These are phyloP conservation scores for Sebastes oblongus DNA, from an alignment of 2,797 vertebrate genomes.

Conservation along the genomic window DNA sequence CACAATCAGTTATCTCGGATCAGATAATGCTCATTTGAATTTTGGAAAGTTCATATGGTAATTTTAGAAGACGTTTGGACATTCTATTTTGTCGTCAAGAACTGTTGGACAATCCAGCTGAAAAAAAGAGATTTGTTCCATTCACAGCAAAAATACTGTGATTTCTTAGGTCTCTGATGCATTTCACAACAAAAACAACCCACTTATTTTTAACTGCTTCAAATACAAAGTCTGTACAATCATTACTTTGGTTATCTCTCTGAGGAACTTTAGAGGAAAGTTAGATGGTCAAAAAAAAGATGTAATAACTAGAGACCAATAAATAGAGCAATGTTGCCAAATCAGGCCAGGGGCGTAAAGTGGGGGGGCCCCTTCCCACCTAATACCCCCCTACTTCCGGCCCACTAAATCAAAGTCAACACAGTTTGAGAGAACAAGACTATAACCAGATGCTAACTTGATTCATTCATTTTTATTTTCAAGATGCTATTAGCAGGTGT, in stretches of 20 bases:
- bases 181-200: not conserved
- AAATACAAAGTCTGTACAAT: not conserved
- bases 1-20: not conserved
- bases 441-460: not conserved
- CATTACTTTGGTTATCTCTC: not conserved
- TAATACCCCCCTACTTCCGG: no score
- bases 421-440: not conserved
- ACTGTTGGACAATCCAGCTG: not conserved
- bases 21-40: not conserved
- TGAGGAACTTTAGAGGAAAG: not conserved
- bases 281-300: no score
- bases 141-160: not conserved
- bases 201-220: not conserved
- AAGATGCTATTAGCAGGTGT: not conserved
- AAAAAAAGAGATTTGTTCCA: not conserved
- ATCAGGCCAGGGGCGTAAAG: no score
- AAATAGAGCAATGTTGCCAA: no score
- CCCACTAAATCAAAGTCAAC: no score
- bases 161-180: not conserved
- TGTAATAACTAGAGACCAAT: no score
- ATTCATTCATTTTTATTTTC: not conserved
- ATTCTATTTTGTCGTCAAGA: not conserved
- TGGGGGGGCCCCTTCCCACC: no score
- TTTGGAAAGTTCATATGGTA: not conserved
- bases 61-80: not conserved